These are phyloP conservation scores for Ceyx margarethae DNA, from an alignment of 2,113 vertebrate genomes.

Conservation along the genomic window DNA sequence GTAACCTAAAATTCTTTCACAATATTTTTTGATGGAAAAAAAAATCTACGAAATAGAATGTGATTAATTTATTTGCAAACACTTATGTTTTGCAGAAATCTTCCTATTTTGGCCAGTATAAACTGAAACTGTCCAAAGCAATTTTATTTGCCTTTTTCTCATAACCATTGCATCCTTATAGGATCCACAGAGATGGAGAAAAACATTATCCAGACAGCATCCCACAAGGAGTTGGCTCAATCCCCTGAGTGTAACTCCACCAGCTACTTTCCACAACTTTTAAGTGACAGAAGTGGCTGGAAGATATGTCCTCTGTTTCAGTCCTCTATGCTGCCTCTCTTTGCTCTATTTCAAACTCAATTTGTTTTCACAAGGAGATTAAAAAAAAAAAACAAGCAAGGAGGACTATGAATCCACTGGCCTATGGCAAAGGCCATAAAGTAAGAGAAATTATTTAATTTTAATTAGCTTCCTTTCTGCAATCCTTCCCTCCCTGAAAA, in stretches of 20 bases:
- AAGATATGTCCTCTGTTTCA: not conserved
- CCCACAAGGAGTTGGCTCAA: not conserved
- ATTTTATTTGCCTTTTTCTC: not conserved
- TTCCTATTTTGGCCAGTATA: not conserved
- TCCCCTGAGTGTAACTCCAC: not conserved
- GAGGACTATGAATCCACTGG: not conserved
- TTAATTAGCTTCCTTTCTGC: slow-evolving; percentile 52
- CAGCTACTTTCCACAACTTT: not conserved
- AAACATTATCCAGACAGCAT: rapidly evolving
- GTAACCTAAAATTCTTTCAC: not conserved
- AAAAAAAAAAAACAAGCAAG: not conserved
- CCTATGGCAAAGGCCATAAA: slow-evolving; percentile 1
- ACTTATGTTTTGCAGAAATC: not conserved
- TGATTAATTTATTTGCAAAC: not conserved
- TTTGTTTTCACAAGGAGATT: not conserved
- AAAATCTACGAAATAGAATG: too few species aligned
- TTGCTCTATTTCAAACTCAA: not conserved
- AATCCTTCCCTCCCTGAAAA: slow-evolving; percentile 29
- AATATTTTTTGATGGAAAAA: not conserved
- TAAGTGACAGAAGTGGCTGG: too few species aligned
- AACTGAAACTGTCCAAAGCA: not conserved
- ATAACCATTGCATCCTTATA: not conserved
- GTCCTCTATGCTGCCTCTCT: not conserved
- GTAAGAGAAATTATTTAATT: slow-evolving; percentile 28
- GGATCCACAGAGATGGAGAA: not conserved